Evolutionary conservation across 2,888 invertebrate species (phyloP), one percentile per base, ranked within the genome.

Genomic region (Stenichneumon culpator): DNA sequence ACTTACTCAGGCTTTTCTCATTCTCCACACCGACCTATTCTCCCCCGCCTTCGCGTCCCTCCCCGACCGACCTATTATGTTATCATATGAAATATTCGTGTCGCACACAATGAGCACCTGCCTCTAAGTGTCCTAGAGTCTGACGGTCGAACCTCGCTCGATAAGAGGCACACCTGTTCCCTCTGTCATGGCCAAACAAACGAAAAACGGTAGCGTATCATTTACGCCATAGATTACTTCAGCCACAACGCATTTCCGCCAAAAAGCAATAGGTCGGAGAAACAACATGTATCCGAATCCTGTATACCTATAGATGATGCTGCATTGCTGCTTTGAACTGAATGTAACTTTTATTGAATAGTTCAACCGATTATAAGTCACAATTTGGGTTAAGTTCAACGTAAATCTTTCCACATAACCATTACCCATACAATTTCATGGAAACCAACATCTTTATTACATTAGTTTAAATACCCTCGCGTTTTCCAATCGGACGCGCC

Each of bases 41-140:
- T 22, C 22, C 2, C 11, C 50, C 63, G 36, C 22, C 67, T 47
- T 50, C 19, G 19, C 22, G 32, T 16, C 11, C 19, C 44, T 54
- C 39, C 50, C 65, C 65, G 22, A 22, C 39, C 36, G 28, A 14
- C 44, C 78, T 63, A 50, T 52, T 50, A 36, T 63, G 50, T 70
- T 25, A 7, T 52, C 73, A 14, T 67, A 75, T 82, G 65, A 82
- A 82, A 75, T 75, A 82, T 82, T 82, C 70, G 81, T 82, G 63
- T 75, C 69, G 75, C 57, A 39, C 7, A 70, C 63, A n/a, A 60
- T 63, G 57, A 36, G 52, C 73, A 60, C 60, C 67, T 69, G 65
- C 57, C 36, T 25, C 25, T 72, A 54, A 65, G 79, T 73, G 54
- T 28, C 44, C 67, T 54, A 39, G 11, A 72, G 65, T n/a, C 57